A percentile compares a stretch with the other conserved stretches of the same genome.
These are phyloP conservation scores for Pomacea canaliculata DNA, from an alignment of 2,888 invertebrate genomes.

Conservation along the genomic window DNA sequence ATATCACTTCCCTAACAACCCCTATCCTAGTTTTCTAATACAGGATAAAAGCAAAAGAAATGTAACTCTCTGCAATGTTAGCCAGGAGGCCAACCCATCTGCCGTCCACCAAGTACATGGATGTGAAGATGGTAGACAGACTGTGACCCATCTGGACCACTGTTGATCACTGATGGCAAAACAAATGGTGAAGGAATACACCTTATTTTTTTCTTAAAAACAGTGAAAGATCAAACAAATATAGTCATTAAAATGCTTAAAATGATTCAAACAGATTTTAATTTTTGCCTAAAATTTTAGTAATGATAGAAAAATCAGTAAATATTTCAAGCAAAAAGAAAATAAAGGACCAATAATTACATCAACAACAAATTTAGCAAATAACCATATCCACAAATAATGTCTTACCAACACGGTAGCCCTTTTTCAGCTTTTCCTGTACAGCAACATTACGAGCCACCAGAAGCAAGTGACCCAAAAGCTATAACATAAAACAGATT, in stretches of 20 bases:
- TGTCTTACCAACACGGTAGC: constrained; percentile 79
- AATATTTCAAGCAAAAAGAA: no score
- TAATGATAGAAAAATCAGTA: no score
- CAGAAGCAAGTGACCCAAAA: constrained; percentile 85
- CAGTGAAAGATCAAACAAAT: not conserved
- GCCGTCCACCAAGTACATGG: constrained; percentile 93
- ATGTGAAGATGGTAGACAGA: constrained; percentile 95
- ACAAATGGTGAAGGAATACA: constrained; percentile 23
- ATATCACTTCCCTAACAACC: no score
- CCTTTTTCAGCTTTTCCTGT: constrained; percentile 79
- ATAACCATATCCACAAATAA: not conserved
- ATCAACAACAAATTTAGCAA: no score
- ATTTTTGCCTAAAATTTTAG: no score
- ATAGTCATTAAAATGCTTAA: no score
- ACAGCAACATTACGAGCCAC: constrained; percentile 87
- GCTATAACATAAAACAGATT: constrained; percentile 68
- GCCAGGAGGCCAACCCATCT: constrained; percentile 92
- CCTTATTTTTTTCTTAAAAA: no score
- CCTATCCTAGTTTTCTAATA: no score
- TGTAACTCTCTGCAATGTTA: constrained; percentile 35
- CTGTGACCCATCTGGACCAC: constrained; percentile 92
- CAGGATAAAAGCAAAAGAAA: no score
- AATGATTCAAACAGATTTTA: no score
- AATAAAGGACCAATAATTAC: no score
- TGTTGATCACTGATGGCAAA: constrained; percentile 81